Base-by-base conservation (phyloP, 2,888 invertebrate species). In the Ashinkailepas kermadecensis region DNA sequence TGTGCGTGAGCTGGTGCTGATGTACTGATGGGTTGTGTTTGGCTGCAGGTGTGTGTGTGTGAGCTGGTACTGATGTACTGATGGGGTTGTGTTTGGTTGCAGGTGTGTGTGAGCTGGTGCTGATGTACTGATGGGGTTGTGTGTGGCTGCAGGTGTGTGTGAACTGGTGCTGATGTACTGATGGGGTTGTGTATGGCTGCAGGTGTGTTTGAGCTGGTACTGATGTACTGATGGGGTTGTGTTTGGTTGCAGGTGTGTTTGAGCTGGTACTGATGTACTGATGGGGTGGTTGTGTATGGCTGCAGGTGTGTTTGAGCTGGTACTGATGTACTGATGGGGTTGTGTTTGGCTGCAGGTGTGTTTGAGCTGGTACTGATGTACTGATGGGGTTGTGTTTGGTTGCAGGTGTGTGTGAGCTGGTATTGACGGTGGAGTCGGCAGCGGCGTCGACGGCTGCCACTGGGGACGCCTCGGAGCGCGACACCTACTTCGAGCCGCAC, bases 361-460 rank as follows among this genome's bases (percentile, higher is more conserved):
- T 23, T 18, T 10, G 11, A 9, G 7, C 25, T 67, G 10, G 13
- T 67, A 9, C 67, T n/a, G 10, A 13, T 67, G 59, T 67, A 13
- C 23, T n/a, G 8, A n/a, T 1, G 3, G 1, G 23, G 23, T 23
- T 10, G 10, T 10, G 23, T 15, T 3, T 15, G 21, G 74, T 0
- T 58, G 0, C 25, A 79, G 79, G 79, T 13, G 58, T 79, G 23
- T 79, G 79, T n/a, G 79, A 79, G 58, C n/a, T 79, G 58, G 79
- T 79, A 13, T 58, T 79, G 79, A 23, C 79, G 13, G n/a, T 15
- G n/a, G 79, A 79, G 58, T 58, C 58, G 15, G 58, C 57, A 13
- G 15, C 12, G n/a, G 58, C 57, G 23, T 57, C 12, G n/a, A 0
- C 79, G 2, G 13, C 13, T 58, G 58, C 57, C 58, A 58, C 23